Evolutionary conservation across 2,113 vertebrate species (phyloP).

Genomic region (Mastomys natalensis): DNA sequence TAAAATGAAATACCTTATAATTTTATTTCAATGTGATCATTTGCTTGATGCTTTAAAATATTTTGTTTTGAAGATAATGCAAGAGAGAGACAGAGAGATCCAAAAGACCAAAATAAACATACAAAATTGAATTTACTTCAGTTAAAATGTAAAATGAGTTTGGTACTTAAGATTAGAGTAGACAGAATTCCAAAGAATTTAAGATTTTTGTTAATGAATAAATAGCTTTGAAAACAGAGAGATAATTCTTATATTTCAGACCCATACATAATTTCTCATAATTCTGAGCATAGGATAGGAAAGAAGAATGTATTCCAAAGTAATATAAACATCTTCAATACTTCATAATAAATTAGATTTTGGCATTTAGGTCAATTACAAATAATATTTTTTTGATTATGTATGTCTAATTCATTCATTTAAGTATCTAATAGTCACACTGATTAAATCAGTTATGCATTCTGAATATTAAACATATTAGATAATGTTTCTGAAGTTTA

Average conservation of each 20-base stretch:
- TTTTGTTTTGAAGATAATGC: not conserved
- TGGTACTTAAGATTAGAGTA: not conserved
- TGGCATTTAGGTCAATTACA: constrained; percentile 74
- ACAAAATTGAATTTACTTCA: not conserved
- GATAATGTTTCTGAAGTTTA: constrained; percentile 70
- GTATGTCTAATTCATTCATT: constrained; percentile 66
- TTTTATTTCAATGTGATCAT: not conserved
- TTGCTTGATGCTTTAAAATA: not conserved
- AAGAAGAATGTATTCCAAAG: constrained; percentile 58
- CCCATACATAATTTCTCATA: constrained; percentile 27
- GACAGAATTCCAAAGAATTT: not conserved
- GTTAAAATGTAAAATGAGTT: not conserved
- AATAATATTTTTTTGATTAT: constrained; percentile 74
- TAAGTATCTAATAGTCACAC: constrained; percentile 63
- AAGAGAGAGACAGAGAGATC: not conserved
- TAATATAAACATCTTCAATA: constrained; percentile 66
- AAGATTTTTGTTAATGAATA: constrained; percentile 24
- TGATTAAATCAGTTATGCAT: constrained; percentile 73
- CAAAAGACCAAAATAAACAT: not conserved
- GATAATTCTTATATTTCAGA: not conserved
- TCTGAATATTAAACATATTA: constrained; percentile 72
- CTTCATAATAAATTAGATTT: constrained; percentile 67
- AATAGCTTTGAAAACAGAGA: constrained; percentile 12
- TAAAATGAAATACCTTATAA: not conserved
- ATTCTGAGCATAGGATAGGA: constrained; percentile 33